Evolutionary conservation across 2,113 vertebrate genomes (phyloP).

Genomic region (Equus quagga): DNA sequence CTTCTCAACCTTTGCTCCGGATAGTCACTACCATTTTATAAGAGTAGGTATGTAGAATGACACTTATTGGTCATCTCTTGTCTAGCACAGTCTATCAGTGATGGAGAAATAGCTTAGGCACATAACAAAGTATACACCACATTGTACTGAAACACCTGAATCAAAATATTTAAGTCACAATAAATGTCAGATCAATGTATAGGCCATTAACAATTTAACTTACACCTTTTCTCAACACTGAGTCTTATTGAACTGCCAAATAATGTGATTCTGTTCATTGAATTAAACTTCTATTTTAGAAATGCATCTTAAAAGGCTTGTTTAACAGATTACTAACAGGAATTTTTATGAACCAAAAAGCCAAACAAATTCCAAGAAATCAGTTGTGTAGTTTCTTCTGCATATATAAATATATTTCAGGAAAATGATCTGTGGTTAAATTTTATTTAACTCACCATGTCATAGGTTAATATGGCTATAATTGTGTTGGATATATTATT

Average conservation of each 20-base stretch:
- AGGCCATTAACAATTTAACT: background rate
- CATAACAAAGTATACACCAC: background rate
- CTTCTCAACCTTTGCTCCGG: background rate
- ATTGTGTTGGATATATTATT: background rate
- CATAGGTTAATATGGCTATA: background rate
- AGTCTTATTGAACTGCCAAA: background rate
- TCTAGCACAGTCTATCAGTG: background rate
- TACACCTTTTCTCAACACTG: background rate
- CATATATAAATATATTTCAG: background rate
- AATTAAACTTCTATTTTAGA: constrained; percentile 22
- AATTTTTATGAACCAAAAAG: background rate
- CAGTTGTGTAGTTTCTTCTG: background rate
- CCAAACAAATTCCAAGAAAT: background rate
- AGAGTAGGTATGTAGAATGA: background rate
- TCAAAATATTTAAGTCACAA: constrained; percentile 9
- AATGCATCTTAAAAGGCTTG: background rate
- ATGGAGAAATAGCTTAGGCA: background rate
- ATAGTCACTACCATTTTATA: background rate
- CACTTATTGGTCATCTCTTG: background rate
- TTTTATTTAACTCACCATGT: background rate
- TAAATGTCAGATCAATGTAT: background rate
- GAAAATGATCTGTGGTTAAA: background rate
- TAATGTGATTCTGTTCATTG: constrained; percentile 9
- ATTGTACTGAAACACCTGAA: background rate
- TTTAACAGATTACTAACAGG: constrained; percentile 18